Evolutionary conservation across 2,113 vertebrate genomes (phyloP).

Genomic region (Calyptomena viridis): DNA sequence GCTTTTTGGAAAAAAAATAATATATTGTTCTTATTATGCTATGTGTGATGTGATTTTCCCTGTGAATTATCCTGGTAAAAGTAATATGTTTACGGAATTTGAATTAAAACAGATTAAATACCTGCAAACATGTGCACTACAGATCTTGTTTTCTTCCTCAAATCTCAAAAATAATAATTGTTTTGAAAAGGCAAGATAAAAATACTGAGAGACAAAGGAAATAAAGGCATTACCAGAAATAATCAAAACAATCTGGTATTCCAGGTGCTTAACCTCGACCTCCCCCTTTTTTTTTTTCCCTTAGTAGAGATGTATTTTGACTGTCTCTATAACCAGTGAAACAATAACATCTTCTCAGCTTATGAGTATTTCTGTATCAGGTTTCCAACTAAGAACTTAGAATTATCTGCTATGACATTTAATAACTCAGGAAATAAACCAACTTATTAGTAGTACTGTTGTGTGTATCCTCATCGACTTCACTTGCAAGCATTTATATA

Average conservation of each 20-base stretch:
- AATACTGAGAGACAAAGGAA: neutral
- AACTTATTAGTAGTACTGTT: neutral
- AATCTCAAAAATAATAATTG: neutral
- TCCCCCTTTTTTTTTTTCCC: neutral
- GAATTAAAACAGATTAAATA: conserved; percentile 63
- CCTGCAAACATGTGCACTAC: conserved; percentile 31
- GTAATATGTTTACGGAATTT: conserved; percentile 44
- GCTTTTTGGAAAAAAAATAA: neutral
- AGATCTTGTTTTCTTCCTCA: neutral
- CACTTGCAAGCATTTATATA: neutral
- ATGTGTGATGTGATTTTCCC: conserved; percentile 59
- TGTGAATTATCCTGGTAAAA: conserved; percentile 44
- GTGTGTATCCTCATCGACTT: neutral
- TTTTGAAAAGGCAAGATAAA: neutral
- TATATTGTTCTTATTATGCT: conserved; percentile 29
- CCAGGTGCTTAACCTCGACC: neutral
- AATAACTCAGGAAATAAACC: conserved; percentile 51
- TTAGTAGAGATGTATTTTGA: neutral
- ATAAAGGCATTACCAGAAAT: neutral
- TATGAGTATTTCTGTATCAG: neutral
- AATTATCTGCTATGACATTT: neutral
- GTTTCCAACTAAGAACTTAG: neutral
- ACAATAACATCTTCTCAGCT: neutral
- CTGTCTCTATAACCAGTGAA: neutral
- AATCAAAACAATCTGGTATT: neutral